These are phyloP conservation scores for Pelobates fuscus DNA, from an alignment of 2,113 vertebrate species.

Conservation along the genomic window DNA sequence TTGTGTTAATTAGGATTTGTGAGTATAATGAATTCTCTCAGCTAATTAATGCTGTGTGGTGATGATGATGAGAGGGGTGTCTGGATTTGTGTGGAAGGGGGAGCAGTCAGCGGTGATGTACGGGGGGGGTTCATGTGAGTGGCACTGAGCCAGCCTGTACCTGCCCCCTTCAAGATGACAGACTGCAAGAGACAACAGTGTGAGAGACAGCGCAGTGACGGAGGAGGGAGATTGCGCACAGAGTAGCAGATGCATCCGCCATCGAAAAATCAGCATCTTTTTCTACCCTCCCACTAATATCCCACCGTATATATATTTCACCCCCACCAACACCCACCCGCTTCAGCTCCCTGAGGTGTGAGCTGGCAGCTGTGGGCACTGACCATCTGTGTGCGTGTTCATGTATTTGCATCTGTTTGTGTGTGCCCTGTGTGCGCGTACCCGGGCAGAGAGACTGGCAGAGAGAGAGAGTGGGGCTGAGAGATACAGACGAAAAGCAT, in stretches of 20 bases:
- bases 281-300: conserved; percentile 48
- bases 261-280: conserved; percentile 45
- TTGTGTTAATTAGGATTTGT: conserved; percentile 51
- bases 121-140: conserved; percentile 46
- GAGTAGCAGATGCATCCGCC: conserved; percentile 48
- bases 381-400: conserved; percentile 50
- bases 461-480: conserved; percentile 39
- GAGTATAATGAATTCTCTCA: conserved; percentile 48
- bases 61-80: conserved; percentile 37
- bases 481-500: conserved; percentile 31
- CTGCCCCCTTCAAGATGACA: conserved; percentile 48
- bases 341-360: conserved; percentile 46
- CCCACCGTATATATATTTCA: conserved; percentile 44
- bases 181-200: conserved; percentile 48
- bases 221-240: conserved; percentile 47
- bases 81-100: conserved; percentile 41
- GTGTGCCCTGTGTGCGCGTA: conserved; percentile 37
- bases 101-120: conserved; percentile 26
- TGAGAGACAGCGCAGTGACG: conserved; percentile 44
- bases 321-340: conserved; percentile 42
- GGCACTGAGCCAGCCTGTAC: conserved; percentile 48
- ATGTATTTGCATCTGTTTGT: conserved; percentile 47
- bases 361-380: conserved; percentile 50
- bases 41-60: conserved; percentile 51
- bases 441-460: conserved; percentile 23